Evolutionary conservation across 2,797 vertebrate genomes (phyloP).

Genomic region (Lepilemur septentrionalis): DNA sequence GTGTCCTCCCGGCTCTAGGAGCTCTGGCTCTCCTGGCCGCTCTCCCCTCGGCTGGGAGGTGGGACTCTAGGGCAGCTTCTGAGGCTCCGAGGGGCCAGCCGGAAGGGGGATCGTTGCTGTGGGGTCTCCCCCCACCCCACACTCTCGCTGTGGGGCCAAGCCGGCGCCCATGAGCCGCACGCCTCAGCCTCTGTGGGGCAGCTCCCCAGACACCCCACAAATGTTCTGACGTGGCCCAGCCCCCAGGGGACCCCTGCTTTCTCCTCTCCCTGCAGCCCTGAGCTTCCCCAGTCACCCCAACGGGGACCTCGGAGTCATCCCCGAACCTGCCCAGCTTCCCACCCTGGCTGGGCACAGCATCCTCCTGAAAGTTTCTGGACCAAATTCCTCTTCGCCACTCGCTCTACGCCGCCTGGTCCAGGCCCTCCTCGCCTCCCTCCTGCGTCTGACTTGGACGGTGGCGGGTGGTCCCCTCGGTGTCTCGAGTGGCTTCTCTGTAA

Average conservation of each 20-base stretch:
- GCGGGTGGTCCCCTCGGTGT: too few relatives aligned
- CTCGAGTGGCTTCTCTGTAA: background rate
- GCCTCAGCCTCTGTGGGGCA: fast-evolving
- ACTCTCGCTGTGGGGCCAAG: background rate
- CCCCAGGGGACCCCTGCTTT: fast-evolving
- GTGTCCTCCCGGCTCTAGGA: too few relatives aligned
- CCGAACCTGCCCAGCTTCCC: fast-evolving
- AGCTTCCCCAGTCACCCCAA: background rate
- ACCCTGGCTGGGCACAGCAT: fast-evolving
- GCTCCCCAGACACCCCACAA: fast-evolving
- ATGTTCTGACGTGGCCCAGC: fast-evolving
- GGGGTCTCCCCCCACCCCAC: background rate
- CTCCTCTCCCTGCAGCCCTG: background rate
- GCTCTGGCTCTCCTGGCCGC: too few relatives aligned
- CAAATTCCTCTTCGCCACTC: too few relatives aligned
- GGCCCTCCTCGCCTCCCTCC: background rate
- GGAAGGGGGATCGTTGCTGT: fast-evolving
- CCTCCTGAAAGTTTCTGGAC: fast-evolving
- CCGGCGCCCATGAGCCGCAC: fast-evolving
- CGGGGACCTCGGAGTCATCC: background rate
- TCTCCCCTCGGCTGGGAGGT: background rate
- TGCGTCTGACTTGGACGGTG: too few relatives aligned
- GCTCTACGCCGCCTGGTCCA: fast-evolving
- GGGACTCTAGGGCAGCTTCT: fast-evolving
- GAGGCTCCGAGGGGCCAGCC: fast-evolving